These are phyloP conservation scores for Phymorhynchus buccinoides DNA, from an alignment of 1,140 invertebrate species.

Conservation along the genomic window DNA sequence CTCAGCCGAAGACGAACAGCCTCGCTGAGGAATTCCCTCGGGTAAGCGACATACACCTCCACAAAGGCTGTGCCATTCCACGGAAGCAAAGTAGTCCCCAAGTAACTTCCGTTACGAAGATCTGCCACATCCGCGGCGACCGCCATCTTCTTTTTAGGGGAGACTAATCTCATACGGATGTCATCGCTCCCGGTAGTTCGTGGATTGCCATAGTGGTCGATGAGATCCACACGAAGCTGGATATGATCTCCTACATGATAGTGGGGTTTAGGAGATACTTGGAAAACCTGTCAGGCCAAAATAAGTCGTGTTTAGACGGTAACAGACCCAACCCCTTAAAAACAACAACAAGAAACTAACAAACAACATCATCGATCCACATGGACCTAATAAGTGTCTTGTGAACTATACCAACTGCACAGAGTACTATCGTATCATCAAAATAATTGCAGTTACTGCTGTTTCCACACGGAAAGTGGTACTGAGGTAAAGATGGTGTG, in stretches of 20 bases:
- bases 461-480: too few relatives aligned
- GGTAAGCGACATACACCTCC: neutral
- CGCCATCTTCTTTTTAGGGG: neutral
- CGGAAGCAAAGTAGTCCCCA: neutral
- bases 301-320: too few relatives aligned
- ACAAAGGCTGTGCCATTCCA: neutral
- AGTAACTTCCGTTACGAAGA: constrained; percentile 2
- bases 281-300: too few relatives aligned
- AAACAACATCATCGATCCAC: too few relatives aligned
- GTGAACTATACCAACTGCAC: too few relatives aligned
- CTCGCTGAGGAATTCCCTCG: neutral
- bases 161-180: too few relatives aligned
- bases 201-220: neutral
- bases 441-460: too few relatives aligned
- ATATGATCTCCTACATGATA: neutral
- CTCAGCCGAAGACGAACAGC: neutral
- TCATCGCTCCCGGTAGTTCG: neutral
- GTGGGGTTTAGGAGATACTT: neutral
- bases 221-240: constrained; percentile 22
- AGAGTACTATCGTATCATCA: too few relatives aligned
- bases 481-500: too few relatives aligned
- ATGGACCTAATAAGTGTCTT: too few relatives aligned
- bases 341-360: too few relatives aligned
- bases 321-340: too few relatives aligned
- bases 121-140: neutral